Conservation (phyloP, 2,888 invertebrate genomes). For the Alloscopus bannaensis region DNA sequence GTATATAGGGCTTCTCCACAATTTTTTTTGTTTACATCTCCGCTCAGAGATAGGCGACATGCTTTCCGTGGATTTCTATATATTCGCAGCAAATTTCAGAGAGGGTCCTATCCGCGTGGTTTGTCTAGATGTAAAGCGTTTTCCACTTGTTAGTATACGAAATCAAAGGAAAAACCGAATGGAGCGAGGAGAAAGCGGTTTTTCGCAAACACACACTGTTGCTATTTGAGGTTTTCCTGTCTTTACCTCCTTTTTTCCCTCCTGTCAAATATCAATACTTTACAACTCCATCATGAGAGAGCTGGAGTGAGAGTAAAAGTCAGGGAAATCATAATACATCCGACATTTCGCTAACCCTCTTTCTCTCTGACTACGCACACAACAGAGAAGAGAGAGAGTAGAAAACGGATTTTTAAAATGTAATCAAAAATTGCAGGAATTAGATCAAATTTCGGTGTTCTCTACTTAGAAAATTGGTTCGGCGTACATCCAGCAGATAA, state of each 20-base stretch:
- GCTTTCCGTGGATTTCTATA: background rate
- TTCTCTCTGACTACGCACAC: background rate
- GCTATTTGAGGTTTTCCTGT: constrained; percentile 19
- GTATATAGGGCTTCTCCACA: too few species aligned
- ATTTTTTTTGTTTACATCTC: constrained; percentile 24
- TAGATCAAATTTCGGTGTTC: constrained; percentile 21
- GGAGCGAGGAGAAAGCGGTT: constrained; percentile 8
- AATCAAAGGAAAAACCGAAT: background rate
- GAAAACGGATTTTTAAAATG: constrained; percentile 1
- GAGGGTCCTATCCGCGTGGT: too few species aligned
- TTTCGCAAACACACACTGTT: constrained; percentile 8
- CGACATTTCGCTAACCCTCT: too few species aligned
- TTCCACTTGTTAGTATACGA: background rate
- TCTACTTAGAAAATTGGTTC: constrained; percentile 25
- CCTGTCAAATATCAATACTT: background rate
- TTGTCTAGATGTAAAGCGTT: too few species aligned
- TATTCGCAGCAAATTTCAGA: background rate
- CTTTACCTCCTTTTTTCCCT: background rate
- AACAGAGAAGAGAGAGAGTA: constrained; percentile 15
- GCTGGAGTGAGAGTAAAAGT: too few species aligned
- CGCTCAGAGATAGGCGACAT: background rate
- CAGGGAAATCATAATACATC: too few species aligned
- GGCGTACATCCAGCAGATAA: constrained; percentile 27
- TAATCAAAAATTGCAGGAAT: constrained; percentile 27
- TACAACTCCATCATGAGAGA: background rate